Base-by-base conservation (phyloP, 2,113 vertebrate genomes). In the Ranitomeya imitator region DNA sequence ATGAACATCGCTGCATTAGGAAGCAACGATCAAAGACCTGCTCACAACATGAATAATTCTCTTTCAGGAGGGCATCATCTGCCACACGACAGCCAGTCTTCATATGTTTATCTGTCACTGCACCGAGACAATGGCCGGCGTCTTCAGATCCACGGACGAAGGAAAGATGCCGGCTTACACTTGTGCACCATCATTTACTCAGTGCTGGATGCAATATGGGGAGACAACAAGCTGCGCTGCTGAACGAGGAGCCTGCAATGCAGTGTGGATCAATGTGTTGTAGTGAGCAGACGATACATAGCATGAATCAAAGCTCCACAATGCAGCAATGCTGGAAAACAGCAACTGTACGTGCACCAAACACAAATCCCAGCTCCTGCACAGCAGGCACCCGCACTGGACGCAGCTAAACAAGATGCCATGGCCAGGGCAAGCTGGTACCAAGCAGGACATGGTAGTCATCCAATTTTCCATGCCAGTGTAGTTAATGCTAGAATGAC, bases 401-500 rank as follows among this genome's bases (percentile, higher is more conserved):
- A 26, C 15, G 45, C 11, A 7, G 23, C 80, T 65, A 67, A 23
- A 84, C 19, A 23, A 6, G 0, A 18, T 52, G 19, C 51, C 45
- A 51, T 15, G 69, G 69, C 69, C 31, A 15, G 55, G 55, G 1
- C 55, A 57, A 9, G 12, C 55, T 13, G 55, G 55, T 13, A 11
- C 7, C 12, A 55, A 78, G 19, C 52, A 77, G 6, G 1, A 21
- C 4, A 60, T 18, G 7, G 87, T 16, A n/a, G 23, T 55, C 55
- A 78, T 71, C 57, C 23, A 52, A 87, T 15, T 84, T 83, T 90
- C 23, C 88, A 55, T 6, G 65, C 4, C 89, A 86, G 63, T 1
- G 65, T 26, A 85, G 1, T 91, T 86, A 87, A 89, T 90, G 31
- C 86, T 85, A 88, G 83, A 93, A 90, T 60, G 78, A 85, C 79